Percentiles rank a stretch among this genome's conserved stretches.
These are phyloP conservation scores for Chionis minor DNA, from an alignment of 2,113 vertebrate species.

Conservation along the genomic window DNA sequence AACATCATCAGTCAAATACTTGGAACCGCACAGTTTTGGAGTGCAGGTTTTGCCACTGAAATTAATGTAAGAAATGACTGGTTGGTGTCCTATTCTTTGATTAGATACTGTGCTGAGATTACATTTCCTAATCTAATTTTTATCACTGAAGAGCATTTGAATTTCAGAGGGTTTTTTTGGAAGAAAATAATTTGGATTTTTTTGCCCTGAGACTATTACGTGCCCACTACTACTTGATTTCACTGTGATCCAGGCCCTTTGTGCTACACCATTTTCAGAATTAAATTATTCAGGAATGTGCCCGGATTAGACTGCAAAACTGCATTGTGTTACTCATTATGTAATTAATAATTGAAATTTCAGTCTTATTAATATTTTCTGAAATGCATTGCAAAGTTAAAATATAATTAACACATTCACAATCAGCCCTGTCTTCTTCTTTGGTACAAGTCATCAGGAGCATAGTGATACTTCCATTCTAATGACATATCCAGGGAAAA, in stretches of 20 bases:
- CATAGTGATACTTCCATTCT: not conserved
- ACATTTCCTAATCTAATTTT: not conserved
- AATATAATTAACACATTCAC: conserved; percentile 42
- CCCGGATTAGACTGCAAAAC: conserved; percentile 37
- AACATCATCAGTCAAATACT: not conserved
- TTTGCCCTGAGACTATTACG: not conserved
- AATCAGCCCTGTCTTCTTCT: not conserved
- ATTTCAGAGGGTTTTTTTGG: not conserved
- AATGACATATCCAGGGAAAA: conserved; percentile 13
- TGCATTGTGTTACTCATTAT: conserved; percentile 41
- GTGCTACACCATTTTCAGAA: conserved; percentile 24
- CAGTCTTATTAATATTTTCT: conserved; percentile 51
- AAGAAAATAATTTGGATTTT: not conserved
- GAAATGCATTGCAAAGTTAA: conserved; percentile 5
- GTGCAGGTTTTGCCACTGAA: not conserved
- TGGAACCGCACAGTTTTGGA: not conserved
- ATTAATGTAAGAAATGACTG: not conserved
- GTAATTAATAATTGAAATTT: conserved; percentile 65
- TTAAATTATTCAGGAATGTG: conserved; percentile 50
- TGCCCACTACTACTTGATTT: conserved; percentile 1
- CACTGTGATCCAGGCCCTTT: not conserved
- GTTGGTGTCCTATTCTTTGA: not conserved
- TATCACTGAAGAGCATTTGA: not conserved
- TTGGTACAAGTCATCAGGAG: not conserved
- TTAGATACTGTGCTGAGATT: not conserved